Evolutionary conservation across 1,140 invertebrate genomes (phyloP).

Genomic region (Anthonomus grandis): DNA sequence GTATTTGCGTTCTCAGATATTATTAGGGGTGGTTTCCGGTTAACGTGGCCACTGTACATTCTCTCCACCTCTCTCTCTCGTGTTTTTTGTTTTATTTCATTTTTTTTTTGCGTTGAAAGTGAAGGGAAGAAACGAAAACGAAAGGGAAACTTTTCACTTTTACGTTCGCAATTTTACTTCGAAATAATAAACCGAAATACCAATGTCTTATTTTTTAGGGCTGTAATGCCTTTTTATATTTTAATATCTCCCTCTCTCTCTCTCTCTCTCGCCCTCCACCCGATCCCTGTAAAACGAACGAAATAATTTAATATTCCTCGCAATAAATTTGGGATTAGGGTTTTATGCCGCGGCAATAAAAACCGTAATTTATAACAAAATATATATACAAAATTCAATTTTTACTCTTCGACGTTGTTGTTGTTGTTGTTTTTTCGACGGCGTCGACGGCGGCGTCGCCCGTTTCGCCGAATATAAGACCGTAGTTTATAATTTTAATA

Average conservation of each 20-base stretch:
- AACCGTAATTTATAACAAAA: conserved; percentile 49
- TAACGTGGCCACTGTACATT: background rate
- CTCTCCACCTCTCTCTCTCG: too few relatives aligned
- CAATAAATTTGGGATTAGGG: conserved; percentile 48
- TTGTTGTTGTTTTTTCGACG: background rate
- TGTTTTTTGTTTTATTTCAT: too few relatives aligned
- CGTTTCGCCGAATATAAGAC: background rate
- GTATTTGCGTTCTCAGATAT: conserved; percentile 5
- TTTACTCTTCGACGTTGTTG: conserved; percentile 26
- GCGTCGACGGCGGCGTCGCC: too few relatives aligned
- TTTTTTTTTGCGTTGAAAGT: too few relatives aligned
- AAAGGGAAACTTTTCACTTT: too few relatives aligned
- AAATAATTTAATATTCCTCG: conserved; percentile 48
- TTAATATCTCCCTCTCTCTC: conserved; percentile 11
- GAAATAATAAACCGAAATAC: too few relatives aligned
- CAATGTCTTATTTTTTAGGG: too few relatives aligned
- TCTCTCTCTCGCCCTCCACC: conserved; percentile 18
- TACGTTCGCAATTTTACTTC: too few relatives aligned
- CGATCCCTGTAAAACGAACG: too few relatives aligned
- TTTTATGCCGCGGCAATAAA: conserved; percentile 45
- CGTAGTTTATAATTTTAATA: conserved; percentile 27
- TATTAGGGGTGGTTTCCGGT: background rate
- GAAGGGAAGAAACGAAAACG: too few relatives aligned
- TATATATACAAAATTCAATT: conserved; percentile 44
- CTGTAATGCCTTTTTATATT: too few relatives aligned